phyloP scores from a whole-genome alignment of 2,113 vertebrate species.

The Aspiorhynchus laticeps region DNA sequence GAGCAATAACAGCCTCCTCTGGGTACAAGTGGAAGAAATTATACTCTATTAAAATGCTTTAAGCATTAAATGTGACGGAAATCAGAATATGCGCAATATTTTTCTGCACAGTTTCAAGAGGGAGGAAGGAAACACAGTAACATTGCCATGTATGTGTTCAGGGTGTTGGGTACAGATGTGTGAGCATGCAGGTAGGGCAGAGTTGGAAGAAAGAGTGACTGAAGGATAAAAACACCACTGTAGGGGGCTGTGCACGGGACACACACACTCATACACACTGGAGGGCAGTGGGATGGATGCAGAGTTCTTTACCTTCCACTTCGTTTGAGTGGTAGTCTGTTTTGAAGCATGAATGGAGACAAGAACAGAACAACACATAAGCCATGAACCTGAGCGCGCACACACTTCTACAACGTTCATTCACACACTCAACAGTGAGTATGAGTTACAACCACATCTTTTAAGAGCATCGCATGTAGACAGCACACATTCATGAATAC shows the following conservation, averaged over 20 bases:
- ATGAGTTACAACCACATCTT: background rate
- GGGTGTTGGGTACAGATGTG: background rate
- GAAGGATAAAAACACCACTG: conserved; percentile 14
- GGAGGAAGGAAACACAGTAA: conserved; percentile 6
- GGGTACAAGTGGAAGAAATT: background rate
- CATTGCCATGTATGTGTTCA: background rate
- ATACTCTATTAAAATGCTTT: background rate
- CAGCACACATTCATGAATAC: background rate
- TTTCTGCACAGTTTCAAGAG: background rate
- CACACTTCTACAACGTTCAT: background rate
- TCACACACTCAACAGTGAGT: background rate
- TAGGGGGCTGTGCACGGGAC: background rate
- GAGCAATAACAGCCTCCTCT: background rate
- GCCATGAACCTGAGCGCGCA: conserved; percentile 35
- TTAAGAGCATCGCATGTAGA: background rate
- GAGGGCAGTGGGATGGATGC: conserved; percentile 33
- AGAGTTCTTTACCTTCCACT: conserved; percentile 56
- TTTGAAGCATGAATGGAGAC: conserved; percentile 57
- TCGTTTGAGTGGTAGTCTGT: conserved; percentile 55
- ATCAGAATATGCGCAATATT: background rate
- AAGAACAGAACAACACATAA: conserved; percentile 55
- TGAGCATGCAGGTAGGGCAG: conserved; percentile 29
- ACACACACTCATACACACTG: conserved; percentile 18
- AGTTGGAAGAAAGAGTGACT: conserved; percentile 5
- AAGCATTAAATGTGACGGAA: background rate